Conservation (phyloP, 2,888 invertebrate genomes). For the Mythimna albipuncta region DNA sequence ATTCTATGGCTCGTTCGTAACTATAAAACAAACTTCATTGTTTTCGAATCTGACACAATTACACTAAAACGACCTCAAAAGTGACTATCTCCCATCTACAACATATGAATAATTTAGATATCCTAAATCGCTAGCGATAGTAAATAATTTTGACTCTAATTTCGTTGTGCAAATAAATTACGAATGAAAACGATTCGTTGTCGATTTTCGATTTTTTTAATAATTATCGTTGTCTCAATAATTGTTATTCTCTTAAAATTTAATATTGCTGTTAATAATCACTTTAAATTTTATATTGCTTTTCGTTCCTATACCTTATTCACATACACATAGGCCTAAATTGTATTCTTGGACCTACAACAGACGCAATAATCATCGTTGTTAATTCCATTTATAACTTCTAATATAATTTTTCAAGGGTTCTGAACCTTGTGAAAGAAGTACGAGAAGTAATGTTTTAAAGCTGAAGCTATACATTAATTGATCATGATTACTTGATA, state of each 20-base stretch:
- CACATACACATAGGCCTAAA: slow-evolving; percentile 38
- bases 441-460: slow-evolving; percentile 11
- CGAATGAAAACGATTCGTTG: slow-evolving; percentile 79
- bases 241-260: slow-evolving; percentile 68
- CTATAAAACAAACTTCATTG: slow-evolving; percentile 25
- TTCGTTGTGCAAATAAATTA: slow-evolving; percentile 78
- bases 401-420: slow-evolving; percentile 8
- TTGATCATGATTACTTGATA: slow-evolving; percentile 2
- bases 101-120: slow-evolving; percentile 55
- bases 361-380: slow-evolving; percentile 54
- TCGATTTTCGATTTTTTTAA: slow-evolving; percentile 77
- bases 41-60: slow-evolving; percentile 34
- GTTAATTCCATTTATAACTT: slow-evolving; percentile 27
- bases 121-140: slow-evolving; percentile 58
- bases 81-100: slow-evolving; percentile 52
- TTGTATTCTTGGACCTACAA: slow-evolving; percentile 52
- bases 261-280: slow-evolving; percentile 66
- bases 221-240: slow-evolving; percentile 74
- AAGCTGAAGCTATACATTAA: slow-evolving; percentile 12
- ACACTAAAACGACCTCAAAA: slow-evolving; percentile 46
- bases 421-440: slow-evolving; percentile 11
- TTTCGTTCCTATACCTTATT: slow-evolving; percentile 59
- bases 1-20: slow-evolving; percentile 28
- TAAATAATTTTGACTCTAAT: slow-evolving; percentile 64
- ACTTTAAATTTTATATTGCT: slow-evolving; percentile 64